Base-by-base conservation (phyloP, 1,140 invertebrate genomes). In the Drosophila parvula region DNA sequence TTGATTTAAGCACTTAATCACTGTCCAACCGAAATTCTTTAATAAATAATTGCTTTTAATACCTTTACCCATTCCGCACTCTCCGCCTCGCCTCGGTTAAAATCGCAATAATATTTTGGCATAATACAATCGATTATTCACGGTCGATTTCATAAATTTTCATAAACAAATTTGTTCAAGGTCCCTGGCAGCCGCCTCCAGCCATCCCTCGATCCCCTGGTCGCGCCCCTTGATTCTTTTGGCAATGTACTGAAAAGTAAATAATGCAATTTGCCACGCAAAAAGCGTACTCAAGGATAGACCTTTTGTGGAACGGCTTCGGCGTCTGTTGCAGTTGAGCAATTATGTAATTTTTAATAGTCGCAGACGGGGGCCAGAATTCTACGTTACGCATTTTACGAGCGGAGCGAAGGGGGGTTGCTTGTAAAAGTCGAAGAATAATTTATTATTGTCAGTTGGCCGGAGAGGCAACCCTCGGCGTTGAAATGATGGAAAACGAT, bases 331-430 rank as follows among this genome's bases (percentile, higher is more conserved):
- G 81, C 82, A 85, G 65, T 76, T 86, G 62, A 85, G 78, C 82
- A 85, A 85, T 85, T 85, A 79, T 86, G 82, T 85, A 82, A 85
- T 85, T 86, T 85, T 85, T 86, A 85, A 85, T 86, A 82, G 82
- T 75, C 83, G 61, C 32, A 57, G 48, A 65, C 41, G 70, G 56
- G 18, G 59, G 44, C 50, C 64, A 40, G 57, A 59, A 74, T n/a
- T n/a, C 34, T 4, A 50, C 61, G 81, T 71, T 82, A 81, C 75
- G 79, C 62, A 82, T 74, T 78, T 81, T 75, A 79, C 58, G 79
- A 58, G 44, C 16, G 18, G 7, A 4, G 18, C 27, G 27, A 11
- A 57, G 28, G n/a, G 45, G 50, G 76, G 61, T 55, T 40, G 76
- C 80, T 76, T 62, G 82, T 80, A 78, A 80, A 84, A 80, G 73